phyloP scores from a whole-genome alignment of 2,888 invertebrate species.

The Microdon myrmicae region DNA sequence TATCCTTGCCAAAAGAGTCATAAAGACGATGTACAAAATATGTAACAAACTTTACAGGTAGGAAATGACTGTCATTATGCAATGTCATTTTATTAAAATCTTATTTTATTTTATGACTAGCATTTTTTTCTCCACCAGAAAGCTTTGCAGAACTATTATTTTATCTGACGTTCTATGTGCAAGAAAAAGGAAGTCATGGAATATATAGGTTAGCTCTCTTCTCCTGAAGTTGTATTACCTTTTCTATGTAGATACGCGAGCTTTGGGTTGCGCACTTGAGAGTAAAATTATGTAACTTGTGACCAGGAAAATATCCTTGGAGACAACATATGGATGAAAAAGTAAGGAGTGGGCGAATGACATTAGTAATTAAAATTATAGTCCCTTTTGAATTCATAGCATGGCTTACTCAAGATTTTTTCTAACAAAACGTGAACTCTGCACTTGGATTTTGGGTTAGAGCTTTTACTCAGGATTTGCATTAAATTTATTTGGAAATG shows the following conservation, averaged over 20 bases:
- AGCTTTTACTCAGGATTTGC: too few species aligned
- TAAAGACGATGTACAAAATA: slow-evolving; percentile 3
- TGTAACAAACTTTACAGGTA: too few species aligned
- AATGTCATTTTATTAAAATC: not conserved
- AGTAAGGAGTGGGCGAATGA: too few species aligned
- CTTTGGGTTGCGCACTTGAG: slow-evolving; percentile 29
- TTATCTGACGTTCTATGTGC: slow-evolving; percentile 2
- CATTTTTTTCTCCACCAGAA: not conserved
- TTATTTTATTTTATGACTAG: not conserved
- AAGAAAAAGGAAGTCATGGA: slow-evolving; percentile 7
- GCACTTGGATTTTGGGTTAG: too few species aligned
- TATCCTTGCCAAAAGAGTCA: slow-evolving; percentile 37
- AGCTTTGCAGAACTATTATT: slow-evolving; percentile 10
- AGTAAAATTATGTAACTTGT: slow-evolving; percentile 34
- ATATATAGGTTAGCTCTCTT: slow-evolving; percentile 44
- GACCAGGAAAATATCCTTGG: not conserved
- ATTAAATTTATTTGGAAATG: too few species aligned
- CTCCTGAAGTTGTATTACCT: slow-evolving; percentile 15
- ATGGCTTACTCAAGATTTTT: too few species aligned
- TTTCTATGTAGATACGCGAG: slow-evolving; percentile 12
- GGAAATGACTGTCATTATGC: too few species aligned
- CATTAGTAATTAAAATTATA: too few species aligned
- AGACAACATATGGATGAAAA: too few species aligned
- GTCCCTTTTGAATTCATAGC: too few species aligned
- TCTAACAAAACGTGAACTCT: too few species aligned